A percentile compares a stretch with the other conserved stretches of the same genome.
These are phyloP conservation scores for Hipparchia sbordonii DNA, from an alignment of 2,888 invertebrate genomes.

Conservation along the genomic window DNA sequence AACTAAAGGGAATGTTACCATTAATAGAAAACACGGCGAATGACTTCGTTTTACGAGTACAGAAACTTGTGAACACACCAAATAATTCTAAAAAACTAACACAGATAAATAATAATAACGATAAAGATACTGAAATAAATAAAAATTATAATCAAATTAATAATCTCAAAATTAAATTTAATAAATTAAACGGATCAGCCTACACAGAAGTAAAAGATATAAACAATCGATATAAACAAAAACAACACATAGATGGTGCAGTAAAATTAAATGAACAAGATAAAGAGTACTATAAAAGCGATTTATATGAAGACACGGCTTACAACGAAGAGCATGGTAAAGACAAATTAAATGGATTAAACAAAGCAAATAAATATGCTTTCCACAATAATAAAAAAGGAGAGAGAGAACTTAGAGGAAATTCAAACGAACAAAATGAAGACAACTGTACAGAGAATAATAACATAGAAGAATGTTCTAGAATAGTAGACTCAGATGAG, in stretches of 20 bases:
- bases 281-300: neutral
- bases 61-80: slow-evolving; percentile 46
- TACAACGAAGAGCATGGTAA: neutral
- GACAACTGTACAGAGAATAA: slow-evolving; percentile 23
- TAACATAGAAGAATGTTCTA: slow-evolving; percentile 27
- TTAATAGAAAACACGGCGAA: slow-evolving; percentile 69
- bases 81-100: slow-evolving; percentile 27
- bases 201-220: neutral
- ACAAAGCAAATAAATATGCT: neutral
- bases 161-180: neutral
- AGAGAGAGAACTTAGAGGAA: neutral
- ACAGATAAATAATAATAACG: neutral
- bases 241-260: neutral
- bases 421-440: slow-evolving; percentile 33
- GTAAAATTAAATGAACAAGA: neutral
- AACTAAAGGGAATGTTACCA: slow-evolving; percentile 74
- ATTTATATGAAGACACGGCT: neutral
- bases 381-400: neutral
- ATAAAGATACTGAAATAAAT: neutral
- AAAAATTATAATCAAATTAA: neutral
- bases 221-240: neutral
- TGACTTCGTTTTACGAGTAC: slow-evolving; percentile 61
- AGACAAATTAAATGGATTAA: neutral
- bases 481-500: slow-evolving; percentile 64
- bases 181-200: neutral